Base-by-base conservation (phyloP, 1,140 invertebrate genomes). In the Druon quercuslanigerum region DNA sequence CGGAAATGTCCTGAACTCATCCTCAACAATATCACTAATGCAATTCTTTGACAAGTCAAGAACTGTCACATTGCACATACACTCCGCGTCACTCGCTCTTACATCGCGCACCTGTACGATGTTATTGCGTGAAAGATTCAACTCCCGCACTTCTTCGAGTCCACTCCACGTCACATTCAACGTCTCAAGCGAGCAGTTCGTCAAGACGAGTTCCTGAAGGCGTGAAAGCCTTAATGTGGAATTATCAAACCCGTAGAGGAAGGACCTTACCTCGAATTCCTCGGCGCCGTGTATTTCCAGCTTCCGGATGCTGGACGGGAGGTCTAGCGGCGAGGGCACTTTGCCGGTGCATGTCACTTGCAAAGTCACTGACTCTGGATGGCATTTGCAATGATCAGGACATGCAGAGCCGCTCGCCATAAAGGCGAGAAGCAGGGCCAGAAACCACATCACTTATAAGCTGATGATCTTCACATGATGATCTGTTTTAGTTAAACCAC, bases 11-110 rank as follows among this genome's bases (percentile, higher is more conserved):
- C 81, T 83, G 76, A 92, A 89, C 7, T 80, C 76, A 8, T 82
- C 76, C 52, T 75, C 80, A 75, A 78, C 81, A 54, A 88, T 73
- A 14, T 79, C 81, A 19, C 83, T 75, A 50, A 93, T 81, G 4
- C 72, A 80, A 71, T 93, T 93, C 77, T 86, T 75, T 0, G 94
- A 95, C 77, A 95, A 83, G 87, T 95, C 95, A 51, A 96, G 83
- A 20, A 90, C 73, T 50, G 83, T 81, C 19, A 92, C 51, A 33
- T 80, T 85, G 52, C 11, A 87, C 75, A 75, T 90, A 89, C 20
- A 77, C 81, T 12, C 76, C 16, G 11, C 51, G 25, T 81, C 76
- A 51, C 50, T 20, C 8, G 51, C 77, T 12, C 77, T 66, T 60
- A 79, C 81, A 71, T 89, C 81, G 1, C 85, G 86, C 46, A 93